Conservation (phyloP, 1,140 invertebrate species). For the Leptoteleia sp. region DNA sequence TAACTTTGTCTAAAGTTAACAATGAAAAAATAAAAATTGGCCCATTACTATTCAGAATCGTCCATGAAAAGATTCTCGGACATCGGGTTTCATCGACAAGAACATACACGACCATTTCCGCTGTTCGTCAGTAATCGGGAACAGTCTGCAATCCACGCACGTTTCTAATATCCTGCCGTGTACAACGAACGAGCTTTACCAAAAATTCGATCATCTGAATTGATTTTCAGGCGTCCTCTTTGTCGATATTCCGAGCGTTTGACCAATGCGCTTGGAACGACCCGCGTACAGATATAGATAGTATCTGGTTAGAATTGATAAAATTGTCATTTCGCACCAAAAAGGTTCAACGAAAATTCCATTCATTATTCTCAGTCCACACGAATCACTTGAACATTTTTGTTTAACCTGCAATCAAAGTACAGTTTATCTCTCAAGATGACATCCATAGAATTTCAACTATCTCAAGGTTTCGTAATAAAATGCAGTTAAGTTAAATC, state of each 20-base stretch:
- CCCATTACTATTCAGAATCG: not conserved
- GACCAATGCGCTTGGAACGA: slow-evolving; percentile 18
- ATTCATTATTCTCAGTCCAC: slow-evolving; percentile 8
- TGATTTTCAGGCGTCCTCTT: slow-evolving; percentile 46
- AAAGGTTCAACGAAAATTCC: slow-evolving; percentile 15
- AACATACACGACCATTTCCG: slow-evolving; percentile 48
- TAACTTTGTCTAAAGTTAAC: no score
- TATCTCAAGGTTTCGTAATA: no score
- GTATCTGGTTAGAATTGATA: slow-evolving; percentile 48
- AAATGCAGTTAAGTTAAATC: no score
- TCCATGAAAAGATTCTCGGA: not conserved
- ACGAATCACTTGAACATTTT: slow-evolving; percentile 13
- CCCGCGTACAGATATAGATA: slow-evolving; percentile 59
- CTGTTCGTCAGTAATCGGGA: slow-evolving; percentile 27
- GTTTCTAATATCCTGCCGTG: slow-evolving; percentile 74
- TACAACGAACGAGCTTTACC: slow-evolving; percentile 43
- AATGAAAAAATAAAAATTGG: not conserved
- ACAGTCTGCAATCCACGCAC: slow-evolving; percentile 68
- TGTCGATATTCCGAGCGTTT: slow-evolving; percentile 44
- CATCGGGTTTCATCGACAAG: not conserved
- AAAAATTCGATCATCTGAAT: slow-evolving; percentile 64
- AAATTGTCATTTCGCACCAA: slow-evolving; percentile 49
- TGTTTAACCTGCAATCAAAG: slow-evolving; percentile 18
- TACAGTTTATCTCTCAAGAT: slow-evolving; percentile 3
- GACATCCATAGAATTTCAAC: no score